phyloP scores from a whole-genome alignment of 1,140 invertebrate species.

The Artemia franciscana region DNA sequence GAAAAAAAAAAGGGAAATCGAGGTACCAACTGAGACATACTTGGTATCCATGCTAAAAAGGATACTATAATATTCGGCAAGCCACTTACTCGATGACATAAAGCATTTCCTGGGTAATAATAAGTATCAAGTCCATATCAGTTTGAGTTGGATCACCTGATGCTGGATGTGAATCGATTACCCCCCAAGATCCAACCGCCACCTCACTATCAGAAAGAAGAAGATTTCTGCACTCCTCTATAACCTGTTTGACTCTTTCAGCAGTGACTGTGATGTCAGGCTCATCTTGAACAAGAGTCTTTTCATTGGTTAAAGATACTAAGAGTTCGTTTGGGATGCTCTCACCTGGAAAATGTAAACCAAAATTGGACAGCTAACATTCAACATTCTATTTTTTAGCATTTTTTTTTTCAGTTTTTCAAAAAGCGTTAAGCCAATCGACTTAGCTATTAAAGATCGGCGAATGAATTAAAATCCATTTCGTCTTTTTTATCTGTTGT shows the following conservation, averaged over 20 bases:
- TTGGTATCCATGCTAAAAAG: too few species aligned
- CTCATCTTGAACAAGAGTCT: constrained; percentile 25
- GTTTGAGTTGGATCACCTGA: constrained; percentile 65
- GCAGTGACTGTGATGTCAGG: constrained; percentile 35
- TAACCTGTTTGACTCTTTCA: constrained; percentile 67
- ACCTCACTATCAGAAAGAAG: constrained; percentile 59
- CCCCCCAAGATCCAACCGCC: constrained; percentile 76
- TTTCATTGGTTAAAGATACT: background rate
- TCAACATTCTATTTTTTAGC: too few species aligned
- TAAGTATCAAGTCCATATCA: constrained; percentile 77
- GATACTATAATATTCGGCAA: too few species aligned
- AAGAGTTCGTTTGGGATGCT: constrained; percentile 6
- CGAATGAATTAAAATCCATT: too few species aligned
- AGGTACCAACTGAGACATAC: too few species aligned
- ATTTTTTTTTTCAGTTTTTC: too few species aligned
- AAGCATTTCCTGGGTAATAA: constrained; percentile 71
- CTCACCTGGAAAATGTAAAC: background rate
- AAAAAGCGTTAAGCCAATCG: too few species aligned
- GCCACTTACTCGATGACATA: constrained; percentile 53
- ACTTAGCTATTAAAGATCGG: too few species aligned
- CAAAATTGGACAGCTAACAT: background rate
- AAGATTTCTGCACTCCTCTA: constrained; percentile 84
- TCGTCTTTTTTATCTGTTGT: too few species aligned
- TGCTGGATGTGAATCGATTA: constrained; percentile 77
- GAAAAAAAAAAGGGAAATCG: too few species aligned